These are phyloP conservation scores for Marmota flaviventris DNA, from an alignment of 2,113 vertebrate species.

Conservation along the genomic window DNA sequence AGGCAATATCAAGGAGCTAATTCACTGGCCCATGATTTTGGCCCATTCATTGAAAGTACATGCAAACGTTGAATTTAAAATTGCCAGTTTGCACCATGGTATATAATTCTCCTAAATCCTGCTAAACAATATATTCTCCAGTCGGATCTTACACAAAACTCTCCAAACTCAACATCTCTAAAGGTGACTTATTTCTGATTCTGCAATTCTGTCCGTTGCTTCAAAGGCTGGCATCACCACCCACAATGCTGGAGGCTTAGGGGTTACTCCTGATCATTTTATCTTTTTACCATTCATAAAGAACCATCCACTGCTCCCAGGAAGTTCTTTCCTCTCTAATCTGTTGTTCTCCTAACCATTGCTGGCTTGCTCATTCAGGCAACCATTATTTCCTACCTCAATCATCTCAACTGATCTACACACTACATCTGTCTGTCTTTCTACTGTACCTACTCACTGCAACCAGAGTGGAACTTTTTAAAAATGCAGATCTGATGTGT, in stretches of 20 bases:
- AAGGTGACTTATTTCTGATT: not conserved
- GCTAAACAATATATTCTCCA: not conserved
- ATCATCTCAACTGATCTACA: not conserved
- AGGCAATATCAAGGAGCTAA: not conserved
- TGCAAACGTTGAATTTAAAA: constrained; percentile 11
- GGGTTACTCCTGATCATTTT: not conserved
- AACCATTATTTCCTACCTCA: not conserved
- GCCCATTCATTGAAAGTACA: not conserved
- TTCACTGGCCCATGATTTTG: not conserved
- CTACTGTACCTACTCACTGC: not conserved
- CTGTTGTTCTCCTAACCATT: not conserved
- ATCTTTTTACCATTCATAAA: not conserved
- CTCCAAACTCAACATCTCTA: not conserved
- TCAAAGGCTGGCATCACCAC: not conserved
- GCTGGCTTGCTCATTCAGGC: not conserved
- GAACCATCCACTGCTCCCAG: not conserved
- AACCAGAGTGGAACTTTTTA: not conserved
- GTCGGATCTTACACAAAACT: not conserved
- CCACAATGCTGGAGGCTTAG: not conserved
- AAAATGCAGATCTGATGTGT: not conserved
- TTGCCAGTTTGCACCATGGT: not conserved
- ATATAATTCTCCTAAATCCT: not conserved
- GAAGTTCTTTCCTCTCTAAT: not conserved
- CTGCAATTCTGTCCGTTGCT: not conserved
- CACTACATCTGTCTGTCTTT: not conserved